Percentiles rank a stretch among this genome's conserved stretches.
These are phyloP conservation scores for Myopa tessellatipennis DNA, from an alignment of 2,888 invertebrate species.

Conservation along the genomic window DNA sequence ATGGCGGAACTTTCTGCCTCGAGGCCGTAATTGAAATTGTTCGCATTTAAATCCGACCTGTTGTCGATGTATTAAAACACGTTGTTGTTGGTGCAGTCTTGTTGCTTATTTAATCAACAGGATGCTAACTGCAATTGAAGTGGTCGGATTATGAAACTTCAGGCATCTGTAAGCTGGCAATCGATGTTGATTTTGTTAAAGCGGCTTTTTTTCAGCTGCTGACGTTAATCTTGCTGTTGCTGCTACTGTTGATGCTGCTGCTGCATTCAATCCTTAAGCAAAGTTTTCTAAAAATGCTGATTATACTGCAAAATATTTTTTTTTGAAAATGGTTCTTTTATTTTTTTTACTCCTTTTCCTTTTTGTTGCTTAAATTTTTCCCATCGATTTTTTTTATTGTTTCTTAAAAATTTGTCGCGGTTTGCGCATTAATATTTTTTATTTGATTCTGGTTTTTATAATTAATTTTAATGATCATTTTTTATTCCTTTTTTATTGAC, in stretches of 20 bases:
- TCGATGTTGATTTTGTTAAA: not conserved
- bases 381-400: too few species aligned
- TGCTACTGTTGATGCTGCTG: not conserved
- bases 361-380: too few species aligned
- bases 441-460: too few species aligned
- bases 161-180: not conserved
- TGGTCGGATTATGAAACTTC: not conserved
- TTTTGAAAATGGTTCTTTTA: too few species aligned
- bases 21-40: slow-evolving; percentile 20
- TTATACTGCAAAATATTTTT: too few species aligned
- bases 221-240: not conserved
- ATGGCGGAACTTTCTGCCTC: not conserved
- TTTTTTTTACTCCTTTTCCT: too few species aligned
- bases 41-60: slow-evolving; percentile 25
- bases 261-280: not conserved
- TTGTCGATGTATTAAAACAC: slow-evolving; percentile 12
- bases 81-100: not conserved
- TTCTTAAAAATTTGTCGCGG: too few species aligned
- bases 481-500: too few species aligned
- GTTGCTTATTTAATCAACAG: not conserved
- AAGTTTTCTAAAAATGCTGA: not conserved
- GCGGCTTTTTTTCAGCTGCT: not conserved
- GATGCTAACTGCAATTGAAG: not conserved
- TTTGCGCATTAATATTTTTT: too few species aligned
- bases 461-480: too few species aligned